A percentile compares a stretch with the other conserved stretches of the same genome.
phyloP scores from a whole-genome alignment of 2,113 vertebrate genomes.

The Abramis brama region DNA sequence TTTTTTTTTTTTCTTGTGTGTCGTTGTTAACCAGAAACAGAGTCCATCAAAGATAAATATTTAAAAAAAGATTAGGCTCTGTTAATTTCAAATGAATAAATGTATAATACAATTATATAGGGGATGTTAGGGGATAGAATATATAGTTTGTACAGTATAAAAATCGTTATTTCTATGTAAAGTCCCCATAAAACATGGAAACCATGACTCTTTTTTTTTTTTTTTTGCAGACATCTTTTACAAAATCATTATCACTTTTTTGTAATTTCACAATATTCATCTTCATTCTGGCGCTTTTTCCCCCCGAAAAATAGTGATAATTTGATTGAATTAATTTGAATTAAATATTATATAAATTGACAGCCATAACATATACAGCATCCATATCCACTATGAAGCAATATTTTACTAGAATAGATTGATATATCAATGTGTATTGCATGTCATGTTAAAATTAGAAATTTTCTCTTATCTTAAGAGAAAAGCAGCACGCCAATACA shows the following conservation, averaged over 20 bases:
- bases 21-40: background rate
- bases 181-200: too few relatives aligned
- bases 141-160: too few relatives aligned
- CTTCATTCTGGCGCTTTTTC: background rate
- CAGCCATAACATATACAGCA: background rate
- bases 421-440: background rate
- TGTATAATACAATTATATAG: background rate
- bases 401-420: background rate
- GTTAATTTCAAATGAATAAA: background rate
- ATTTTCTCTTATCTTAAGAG: conserved; percentile 11
- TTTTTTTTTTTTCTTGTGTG: background rate
- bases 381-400: background rate
- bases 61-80: background rate
- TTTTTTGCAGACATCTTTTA: background rate
- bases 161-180: too few relatives aligned
- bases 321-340: background rate
- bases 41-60: background rate
- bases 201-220: too few relatives aligned
- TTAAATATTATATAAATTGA: background rate
- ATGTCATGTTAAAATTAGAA: background rate
- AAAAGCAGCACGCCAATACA: background rate
- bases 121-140: too few relatives aligned
- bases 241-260: background rate
- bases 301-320: background rate
- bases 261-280: background rate